Conservation (phyloP, 2,797 vertebrate species). For the Paedocypris micromegethes region DNA sequence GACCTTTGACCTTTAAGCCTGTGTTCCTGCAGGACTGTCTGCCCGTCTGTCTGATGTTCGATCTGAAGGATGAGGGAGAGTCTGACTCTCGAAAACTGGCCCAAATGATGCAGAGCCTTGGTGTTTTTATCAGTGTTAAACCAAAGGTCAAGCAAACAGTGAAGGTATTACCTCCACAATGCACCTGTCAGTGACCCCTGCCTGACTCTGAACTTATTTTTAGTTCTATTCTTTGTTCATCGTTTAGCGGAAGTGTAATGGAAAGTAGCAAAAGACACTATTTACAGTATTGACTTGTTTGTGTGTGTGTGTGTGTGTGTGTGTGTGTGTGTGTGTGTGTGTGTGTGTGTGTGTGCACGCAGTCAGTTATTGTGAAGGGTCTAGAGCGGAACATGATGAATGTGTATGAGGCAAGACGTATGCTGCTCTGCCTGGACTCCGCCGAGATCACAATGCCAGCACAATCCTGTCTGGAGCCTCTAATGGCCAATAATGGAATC, state of each 20-base stretch:
- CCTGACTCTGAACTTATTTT: no score
- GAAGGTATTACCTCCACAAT: conserved; percentile 60
- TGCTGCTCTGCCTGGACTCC: conserved; percentile 67
- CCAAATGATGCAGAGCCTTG: conserved; percentile 75
- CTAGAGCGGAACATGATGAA: conserved; percentile 70
- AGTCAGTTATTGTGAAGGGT: conserved; percentile 77
- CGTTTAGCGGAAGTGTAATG: no score
- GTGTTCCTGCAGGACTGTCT: conserved; percentile 65
- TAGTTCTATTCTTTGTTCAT: no score
- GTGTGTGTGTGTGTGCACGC: conserved; percentile 7
- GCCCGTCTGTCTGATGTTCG: conserved; percentile 77
- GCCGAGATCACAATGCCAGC: conserved; percentile 55
- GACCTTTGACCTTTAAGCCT: neutral
- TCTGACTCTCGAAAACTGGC: conserved; percentile 63
- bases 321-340: no score
- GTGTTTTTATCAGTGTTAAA: conserved; percentile 76
- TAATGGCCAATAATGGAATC: conserved; percentile 54
- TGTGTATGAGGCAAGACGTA: conserved; percentile 68
- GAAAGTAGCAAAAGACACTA: no score
- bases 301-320: no score
- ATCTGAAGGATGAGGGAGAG: conserved; percentile 72
- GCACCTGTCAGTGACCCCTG: neutral
- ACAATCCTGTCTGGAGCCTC: conserved; percentile 56
- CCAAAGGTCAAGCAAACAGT: conserved; percentile 74
- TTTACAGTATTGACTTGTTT: no score